phyloP scores from a whole-genome alignment of 2,888 invertebrate genomes.

The Cerastis rubricosa region DNA sequence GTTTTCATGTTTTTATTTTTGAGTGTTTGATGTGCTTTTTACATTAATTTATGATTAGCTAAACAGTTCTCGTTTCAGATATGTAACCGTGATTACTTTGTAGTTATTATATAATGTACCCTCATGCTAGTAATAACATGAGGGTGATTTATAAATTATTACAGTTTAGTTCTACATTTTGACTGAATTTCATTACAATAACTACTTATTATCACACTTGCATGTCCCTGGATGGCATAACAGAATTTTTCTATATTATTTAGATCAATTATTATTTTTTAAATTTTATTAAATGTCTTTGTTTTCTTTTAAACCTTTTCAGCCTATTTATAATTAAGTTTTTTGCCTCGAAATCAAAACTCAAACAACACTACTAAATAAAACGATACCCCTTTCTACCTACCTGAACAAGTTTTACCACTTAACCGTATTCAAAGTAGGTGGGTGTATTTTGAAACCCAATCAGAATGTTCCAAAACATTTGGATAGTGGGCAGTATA shows the following conservation, averaged over 20 bases:
- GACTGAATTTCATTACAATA: not conserved
- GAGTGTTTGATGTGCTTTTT: slow-evolving; percentile 27
- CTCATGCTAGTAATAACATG: not conserved
- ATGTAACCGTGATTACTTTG: not conserved
- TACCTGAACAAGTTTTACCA: slow-evolving; percentile 68
- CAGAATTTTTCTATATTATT: not conserved
- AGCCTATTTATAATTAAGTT: not conserved
- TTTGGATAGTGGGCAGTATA: slow-evolving; percentile 71
- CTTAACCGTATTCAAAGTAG: slow-evolving; percentile 63
- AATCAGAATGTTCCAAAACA: slow-evolving; percentile 73
- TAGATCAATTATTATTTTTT: not conserved
- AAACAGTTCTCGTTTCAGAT: slow-evolving; percentile 2
- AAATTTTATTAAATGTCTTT: not conserved
- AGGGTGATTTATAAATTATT: not conserved
- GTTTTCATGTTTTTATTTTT: slow-evolving; percentile 6
- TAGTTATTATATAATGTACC: not conserved
- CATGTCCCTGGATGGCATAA: not conserved
- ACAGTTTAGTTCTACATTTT: not conserved
- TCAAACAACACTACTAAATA: not conserved
- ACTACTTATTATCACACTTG: not conserved
- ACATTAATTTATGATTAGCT: not conserved
- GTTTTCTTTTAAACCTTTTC: no score
- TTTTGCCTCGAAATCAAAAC: not conserved
- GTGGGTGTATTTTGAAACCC: slow-evolving; percentile 68
- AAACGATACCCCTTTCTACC: slow-evolving; percentile 9